Conservation (phyloP, 1,140 invertebrate genomes). For the Drosophila nasuta region DNA sequence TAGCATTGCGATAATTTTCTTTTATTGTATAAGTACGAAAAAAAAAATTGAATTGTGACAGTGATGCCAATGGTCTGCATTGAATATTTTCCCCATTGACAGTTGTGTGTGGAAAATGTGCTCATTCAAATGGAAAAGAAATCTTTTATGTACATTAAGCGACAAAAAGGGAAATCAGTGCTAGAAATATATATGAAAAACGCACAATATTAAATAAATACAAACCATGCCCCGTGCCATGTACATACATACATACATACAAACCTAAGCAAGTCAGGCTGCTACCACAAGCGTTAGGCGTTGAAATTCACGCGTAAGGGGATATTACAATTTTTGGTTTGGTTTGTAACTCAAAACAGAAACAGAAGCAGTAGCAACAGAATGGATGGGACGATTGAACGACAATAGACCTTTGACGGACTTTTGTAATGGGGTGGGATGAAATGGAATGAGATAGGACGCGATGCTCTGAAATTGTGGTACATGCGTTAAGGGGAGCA, state of each 20-base stretch:
- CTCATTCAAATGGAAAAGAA: slow-evolving; percentile 76
- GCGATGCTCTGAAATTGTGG: neutral
- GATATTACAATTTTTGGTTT: slow-evolving; percentile 36
- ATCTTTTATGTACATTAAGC: slow-evolving; percentile 83
- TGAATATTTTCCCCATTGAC: slow-evolving; percentile 62
- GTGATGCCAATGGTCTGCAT: slow-evolving; percentile 49
- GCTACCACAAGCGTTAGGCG: slow-evolving; percentile 79
- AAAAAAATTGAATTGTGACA: slow-evolving; percentile 71
- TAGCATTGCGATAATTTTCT: slow-evolving; percentile 33
- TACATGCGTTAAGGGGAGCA: slow-evolving; percentile 30
- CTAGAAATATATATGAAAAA: slow-evolving; percentile 77
- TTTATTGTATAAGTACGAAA: slow-evolving; percentile 71
- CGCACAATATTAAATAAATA: slow-evolving; percentile 82
- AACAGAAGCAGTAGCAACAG: neutral
- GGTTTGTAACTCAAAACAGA: slow-evolving; percentile 23
- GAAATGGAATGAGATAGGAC: neutral
- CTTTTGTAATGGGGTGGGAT: slow-evolving; percentile 2
- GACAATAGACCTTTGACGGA: slow-evolving; percentile 9
- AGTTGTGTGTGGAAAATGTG: slow-evolving; percentile 82
- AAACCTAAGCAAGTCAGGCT: slow-evolving; percentile 7
- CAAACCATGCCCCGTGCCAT: slow-evolving; percentile 16
- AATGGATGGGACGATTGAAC: slow-evolving; percentile 4
- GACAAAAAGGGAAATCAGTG: slow-evolving; percentile 83
- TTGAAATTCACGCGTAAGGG: slow-evolving; percentile 78
- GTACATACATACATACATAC: no score